Percentiles rank a stretch among this genome's conserved stretches.
Conservation (phyloP, 2,888 invertebrate genomes). For the Metallyticus violacea region DNA sequence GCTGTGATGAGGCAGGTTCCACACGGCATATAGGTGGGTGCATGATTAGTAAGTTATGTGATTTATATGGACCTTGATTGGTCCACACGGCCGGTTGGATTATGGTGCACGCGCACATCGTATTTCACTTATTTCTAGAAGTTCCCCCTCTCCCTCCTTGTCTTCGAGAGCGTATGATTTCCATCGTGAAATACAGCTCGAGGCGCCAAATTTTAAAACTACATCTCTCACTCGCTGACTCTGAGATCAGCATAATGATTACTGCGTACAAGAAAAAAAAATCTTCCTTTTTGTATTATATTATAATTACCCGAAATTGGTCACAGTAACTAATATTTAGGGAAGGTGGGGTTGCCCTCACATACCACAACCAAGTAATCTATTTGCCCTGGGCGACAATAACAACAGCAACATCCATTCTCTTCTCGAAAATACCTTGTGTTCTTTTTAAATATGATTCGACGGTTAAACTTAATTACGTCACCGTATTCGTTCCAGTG, state of each 20-base stretch:
- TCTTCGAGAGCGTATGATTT: neutral
- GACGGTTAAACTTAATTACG: neutral
- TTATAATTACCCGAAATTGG: conserved; percentile 14
- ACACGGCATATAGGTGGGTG: neutral
- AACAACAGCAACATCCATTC: neutral
- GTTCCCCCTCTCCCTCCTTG: neutral
- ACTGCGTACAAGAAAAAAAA: neutral
- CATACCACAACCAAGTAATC: neutral
- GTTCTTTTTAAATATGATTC: neutral
- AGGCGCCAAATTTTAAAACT: neutral
- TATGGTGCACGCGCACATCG: neutral
- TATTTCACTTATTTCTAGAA: neutral
- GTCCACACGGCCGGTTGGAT: neutral
- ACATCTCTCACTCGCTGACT: neutral
- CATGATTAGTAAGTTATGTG: neutral
- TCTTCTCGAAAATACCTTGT: neutral
- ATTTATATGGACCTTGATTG: conserved; percentile 10
- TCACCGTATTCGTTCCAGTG: neutral
- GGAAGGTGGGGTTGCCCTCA: neutral
- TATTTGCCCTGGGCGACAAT: neutral
- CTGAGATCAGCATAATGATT: neutral
- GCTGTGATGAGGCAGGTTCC: neutral
- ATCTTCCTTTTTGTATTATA: neutral
- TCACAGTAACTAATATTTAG: neutral
- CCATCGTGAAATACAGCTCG: neutral